Evolutionary conservation across 2,888 invertebrate species (phyloP).

Genomic region (Morinoia aosen): DNA sequence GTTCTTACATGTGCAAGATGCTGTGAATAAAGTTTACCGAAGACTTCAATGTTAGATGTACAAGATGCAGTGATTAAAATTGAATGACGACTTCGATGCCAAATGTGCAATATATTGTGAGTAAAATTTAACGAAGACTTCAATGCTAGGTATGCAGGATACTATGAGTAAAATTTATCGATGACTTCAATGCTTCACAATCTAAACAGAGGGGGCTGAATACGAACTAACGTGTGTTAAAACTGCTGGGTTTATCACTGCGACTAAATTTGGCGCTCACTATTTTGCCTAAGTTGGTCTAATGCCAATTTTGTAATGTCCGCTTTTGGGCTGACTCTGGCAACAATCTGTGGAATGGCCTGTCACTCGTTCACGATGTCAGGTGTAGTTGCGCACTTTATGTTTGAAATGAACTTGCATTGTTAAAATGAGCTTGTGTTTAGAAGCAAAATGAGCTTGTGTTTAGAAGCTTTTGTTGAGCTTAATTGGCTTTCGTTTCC

Average conservation of each 20-base stretch:
- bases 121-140: no score
- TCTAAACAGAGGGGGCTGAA: no score
- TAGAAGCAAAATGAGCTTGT: neutral
- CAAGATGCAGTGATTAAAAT: no score
- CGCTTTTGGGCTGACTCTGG: neutral
- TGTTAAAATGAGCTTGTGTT: neutral
- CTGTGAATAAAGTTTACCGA: neutral
- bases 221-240: no score
- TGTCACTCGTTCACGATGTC: neutral
- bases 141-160: no score
- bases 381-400: neutral
- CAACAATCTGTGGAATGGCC: neutral
- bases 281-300: neutral
- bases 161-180: no score
- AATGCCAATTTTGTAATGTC: neutral
- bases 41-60: neutral
- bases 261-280: neutral
- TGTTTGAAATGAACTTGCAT: neutral
- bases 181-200: no score
- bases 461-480: neutral
- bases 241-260: neutral
- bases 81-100: no score
- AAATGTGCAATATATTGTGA: no score
- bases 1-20: neutral
- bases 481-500: neutral